These are phyloP conservation scores for Macaria notata DNA, from an alignment of 2,888 invertebrate genomes.

Conservation along the genomic window DNA sequence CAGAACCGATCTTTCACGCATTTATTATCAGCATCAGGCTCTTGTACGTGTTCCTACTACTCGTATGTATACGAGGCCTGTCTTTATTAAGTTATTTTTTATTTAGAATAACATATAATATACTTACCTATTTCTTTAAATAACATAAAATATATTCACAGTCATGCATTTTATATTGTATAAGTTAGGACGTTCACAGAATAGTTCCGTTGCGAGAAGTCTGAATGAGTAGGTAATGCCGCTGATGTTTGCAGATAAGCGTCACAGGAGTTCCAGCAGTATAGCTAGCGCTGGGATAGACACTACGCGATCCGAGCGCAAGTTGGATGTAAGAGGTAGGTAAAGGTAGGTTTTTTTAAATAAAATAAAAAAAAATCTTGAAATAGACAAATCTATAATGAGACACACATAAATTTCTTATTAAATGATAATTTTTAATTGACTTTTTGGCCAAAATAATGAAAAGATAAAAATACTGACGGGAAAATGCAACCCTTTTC, in stretches of 20 bases:
- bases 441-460: background rate
- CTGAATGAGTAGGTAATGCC: background rate
- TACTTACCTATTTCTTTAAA: too few species aligned
- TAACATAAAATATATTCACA: too few species aligned
- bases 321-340: constrained; percentile 60
- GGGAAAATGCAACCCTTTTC: background rate
- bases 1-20: too few species aligned
- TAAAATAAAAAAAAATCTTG: background rate
- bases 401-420: background rate
- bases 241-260: constrained; percentile 58
- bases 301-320: constrained; percentile 66
- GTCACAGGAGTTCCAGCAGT: constrained; percentile 74
- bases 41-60: too few species aligned
- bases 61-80: background rate
- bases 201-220: too few species aligned
- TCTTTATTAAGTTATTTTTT: too few species aligned
- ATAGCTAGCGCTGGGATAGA: constrained; percentile 59
- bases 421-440: background rate
- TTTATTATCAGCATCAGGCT: too few species aligned
- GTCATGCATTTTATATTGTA: too few species aligned
- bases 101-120: too few species aligned
- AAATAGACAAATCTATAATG: background rate
- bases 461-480: background rate
- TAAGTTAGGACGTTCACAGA: too few species aligned
- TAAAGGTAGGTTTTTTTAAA: background rate